Conservation (phyloP, 2,888 invertebrate species). For the Tipula helvola region DNA sequence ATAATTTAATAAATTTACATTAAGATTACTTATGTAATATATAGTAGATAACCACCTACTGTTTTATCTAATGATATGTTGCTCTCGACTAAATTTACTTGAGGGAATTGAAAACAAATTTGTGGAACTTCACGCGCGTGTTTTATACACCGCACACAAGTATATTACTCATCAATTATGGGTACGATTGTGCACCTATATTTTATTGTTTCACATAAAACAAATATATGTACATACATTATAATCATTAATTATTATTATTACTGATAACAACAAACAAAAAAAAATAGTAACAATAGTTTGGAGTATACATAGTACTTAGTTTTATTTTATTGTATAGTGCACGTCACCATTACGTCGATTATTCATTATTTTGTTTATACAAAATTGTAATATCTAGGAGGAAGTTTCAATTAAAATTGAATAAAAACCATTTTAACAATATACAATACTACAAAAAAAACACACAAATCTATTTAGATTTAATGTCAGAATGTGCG, state of each 20-base stretch:
- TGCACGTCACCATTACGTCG: not conserved
- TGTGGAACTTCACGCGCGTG: not conserved
- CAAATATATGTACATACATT: too few species aligned
- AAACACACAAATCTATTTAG: not conserved
- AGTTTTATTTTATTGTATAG: not conserved
- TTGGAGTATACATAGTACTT: not conserved
- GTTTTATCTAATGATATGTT: not conserved
- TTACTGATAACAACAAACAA: not conserved
- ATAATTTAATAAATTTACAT: not conserved
- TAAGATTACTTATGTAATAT: not conserved
- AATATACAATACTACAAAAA: not conserved
- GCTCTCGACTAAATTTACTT: not conserved
- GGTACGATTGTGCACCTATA: not conserved
- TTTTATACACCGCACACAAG: too few species aligned
- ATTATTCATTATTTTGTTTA: not conserved
- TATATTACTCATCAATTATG: too few species aligned
- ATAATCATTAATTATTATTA: not conserved
- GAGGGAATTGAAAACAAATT: not conserved
- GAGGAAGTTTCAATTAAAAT: not conserved
- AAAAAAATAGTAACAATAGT: not conserved
- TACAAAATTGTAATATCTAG: not conserved
- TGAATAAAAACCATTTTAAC: not conserved
- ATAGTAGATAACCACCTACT: not conserved
- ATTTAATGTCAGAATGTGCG: not conserved
- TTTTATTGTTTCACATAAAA: not conserved